These are phyloP conservation scores for Dysmachus trigonus DNA, from an alignment of 2,888 invertebrate genomes.

Conservation along the genomic window DNA sequence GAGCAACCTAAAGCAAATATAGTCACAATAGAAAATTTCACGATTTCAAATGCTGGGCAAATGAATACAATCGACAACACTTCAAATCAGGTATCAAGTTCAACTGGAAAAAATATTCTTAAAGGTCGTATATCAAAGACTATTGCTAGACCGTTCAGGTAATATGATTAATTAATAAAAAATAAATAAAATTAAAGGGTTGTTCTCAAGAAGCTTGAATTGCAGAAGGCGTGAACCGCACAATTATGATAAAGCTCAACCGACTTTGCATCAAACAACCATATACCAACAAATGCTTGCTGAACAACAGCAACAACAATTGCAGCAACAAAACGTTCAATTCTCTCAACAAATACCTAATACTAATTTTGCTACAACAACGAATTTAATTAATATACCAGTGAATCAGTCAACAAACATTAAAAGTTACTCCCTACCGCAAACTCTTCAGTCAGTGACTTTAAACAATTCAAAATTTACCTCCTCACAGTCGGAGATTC, in stretches of 20 bases:
- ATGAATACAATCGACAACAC: not conserved
- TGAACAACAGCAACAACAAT: slow-evolving; percentile 59
- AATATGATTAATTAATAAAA: slow-evolving; percentile 3
- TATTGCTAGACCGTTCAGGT: slow-evolving; percentile 57
- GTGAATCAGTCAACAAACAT: slow-evolving; percentile 48
- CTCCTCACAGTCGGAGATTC: slow-evolving; percentile 56
- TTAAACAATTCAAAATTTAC: not conserved
- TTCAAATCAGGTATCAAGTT: not conserved
- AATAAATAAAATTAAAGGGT: not conserved
- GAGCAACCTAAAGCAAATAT: slow-evolving; percentile 31
- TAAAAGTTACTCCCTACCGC: slow-evolving; percentile 49
- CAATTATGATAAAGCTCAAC: slow-evolving; percentile 64
- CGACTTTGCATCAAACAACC: slow-evolving; percentile 64
- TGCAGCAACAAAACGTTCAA: slow-evolving; percentile 55
- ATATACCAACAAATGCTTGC: slow-evolving; percentile 65
- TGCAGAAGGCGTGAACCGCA: slow-evolving; percentile 62
- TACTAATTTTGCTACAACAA: not conserved
- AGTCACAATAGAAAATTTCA: slow-evolving; percentile 24
- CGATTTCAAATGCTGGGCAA: slow-evolving; percentile 12
- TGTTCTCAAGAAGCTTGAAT: not conserved
- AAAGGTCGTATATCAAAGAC: slow-evolving; percentile 62
- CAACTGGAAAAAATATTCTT: slow-evolving; percentile 58
- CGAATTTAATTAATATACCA: slow-evolving; percentile 51
- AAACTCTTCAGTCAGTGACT: not conserved
- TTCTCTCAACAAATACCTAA: slow-evolving; percentile 47